These are phyloP conservation scores for Agriopis aurantiaria DNA, from an alignment of 2,888 invertebrate genomes.

Conservation along the genomic window DNA sequence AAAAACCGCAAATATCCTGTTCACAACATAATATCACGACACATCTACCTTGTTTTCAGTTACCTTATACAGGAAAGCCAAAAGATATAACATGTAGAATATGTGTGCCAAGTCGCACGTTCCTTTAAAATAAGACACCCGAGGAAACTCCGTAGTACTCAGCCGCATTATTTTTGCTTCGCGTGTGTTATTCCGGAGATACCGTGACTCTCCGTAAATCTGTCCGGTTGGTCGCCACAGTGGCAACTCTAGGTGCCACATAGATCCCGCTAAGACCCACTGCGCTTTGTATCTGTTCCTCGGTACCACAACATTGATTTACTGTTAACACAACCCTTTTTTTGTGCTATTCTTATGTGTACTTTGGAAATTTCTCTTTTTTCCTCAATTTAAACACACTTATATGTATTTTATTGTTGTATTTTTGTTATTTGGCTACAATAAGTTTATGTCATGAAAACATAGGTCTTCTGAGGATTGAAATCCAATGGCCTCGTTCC, in stretches of 20 bases:
- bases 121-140: conserved; percentile 17
- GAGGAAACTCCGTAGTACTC: conserved; percentile 14
- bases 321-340: conserved; percentile 49
- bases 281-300: conserved; percentile 58
- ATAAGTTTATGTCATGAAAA: too few species aligned
- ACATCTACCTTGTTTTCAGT: background rate
- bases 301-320: conserved; percentile 63
- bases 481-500: too few species aligned
- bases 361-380: background rate
- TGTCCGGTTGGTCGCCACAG: conserved; percentile 54
- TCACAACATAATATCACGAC: background rate
- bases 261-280: conserved; percentile 48
- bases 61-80: conserved; percentile 6
- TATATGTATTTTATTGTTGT: background rate
- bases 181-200: conserved; percentile 58
- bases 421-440: background rate
- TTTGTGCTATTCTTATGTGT: background rate
- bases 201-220: conserved; percentile 71
- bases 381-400: background rate
- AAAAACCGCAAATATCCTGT: too few species aligned
- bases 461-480: too few species aligned
- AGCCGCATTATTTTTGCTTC: conserved; percentile 51
- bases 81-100: conserved; percentile 7
- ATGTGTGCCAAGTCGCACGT: conserved; percentile 3
- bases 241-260: conserved; percentile 51